phyloP scores from a whole-genome alignment of 35 echinoderm and acorn worm genomes.

The Lytechinus variegatus region DNA sequence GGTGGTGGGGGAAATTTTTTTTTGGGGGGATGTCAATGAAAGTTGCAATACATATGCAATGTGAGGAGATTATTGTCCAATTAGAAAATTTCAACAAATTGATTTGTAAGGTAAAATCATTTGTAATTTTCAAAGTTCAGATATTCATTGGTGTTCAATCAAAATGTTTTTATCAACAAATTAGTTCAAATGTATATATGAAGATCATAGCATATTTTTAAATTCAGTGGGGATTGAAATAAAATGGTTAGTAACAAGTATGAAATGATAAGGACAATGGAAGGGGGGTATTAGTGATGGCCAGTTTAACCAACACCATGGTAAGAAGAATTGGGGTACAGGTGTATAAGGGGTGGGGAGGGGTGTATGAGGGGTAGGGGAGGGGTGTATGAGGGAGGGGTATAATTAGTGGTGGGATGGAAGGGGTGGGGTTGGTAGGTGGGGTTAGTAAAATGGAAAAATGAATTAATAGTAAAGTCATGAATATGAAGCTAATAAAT shows the following conservation, averaged over 20 bases:
- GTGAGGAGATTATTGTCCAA: not conserved
- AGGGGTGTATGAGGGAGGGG: too few relatives aligned
- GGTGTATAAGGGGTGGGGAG: not conserved
- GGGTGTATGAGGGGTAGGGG: not conserved
- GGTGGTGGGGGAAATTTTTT: not conserved
- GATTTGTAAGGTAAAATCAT: too few relatives aligned
- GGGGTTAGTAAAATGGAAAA: slow-evolving; percentile 46
- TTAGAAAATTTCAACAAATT: not conserved
- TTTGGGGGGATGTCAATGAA: not conserved
- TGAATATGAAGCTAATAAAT: slow-evolving; percentile 32
- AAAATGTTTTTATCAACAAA: not conserved
- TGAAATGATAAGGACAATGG: not conserved
- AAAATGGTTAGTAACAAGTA: not conserved
- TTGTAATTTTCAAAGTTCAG: not conserved
- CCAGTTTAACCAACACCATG: not conserved
- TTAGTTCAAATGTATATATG: not conserved
- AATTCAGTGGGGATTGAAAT: not conserved
- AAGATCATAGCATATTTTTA: not conserved
- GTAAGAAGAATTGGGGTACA: not conserved
- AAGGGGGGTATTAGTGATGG: not conserved
- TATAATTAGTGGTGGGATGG: not conserved
- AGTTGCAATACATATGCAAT: not conserved
- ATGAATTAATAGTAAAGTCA: slow-evolving; percentile 44
- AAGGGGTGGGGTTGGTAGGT: not conserved
- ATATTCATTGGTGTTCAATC: not conserved